These are phyloP conservation scores for Chiroxiphia lanceolata DNA, from an alignment of 2,797 vertebrate genomes.

Conservation along the genomic window DNA sequence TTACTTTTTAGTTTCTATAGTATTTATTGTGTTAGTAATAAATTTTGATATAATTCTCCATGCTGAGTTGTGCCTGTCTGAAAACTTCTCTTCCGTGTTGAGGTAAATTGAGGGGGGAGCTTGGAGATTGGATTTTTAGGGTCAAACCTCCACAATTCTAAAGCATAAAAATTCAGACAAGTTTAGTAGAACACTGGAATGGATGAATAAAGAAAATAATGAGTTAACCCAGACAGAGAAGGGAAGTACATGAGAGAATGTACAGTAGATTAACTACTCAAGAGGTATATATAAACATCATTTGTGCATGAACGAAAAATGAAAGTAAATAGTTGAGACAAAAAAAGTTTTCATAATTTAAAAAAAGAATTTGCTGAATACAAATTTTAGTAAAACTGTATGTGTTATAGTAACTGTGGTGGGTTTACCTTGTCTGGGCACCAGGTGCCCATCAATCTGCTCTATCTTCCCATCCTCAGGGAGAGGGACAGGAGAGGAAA, in stretches of 20 bases:
- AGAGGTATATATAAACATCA: background rate
- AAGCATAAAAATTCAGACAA: background rate
- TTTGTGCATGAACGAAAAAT: background rate
- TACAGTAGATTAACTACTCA: background rate
- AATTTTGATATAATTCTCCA: too few species aligned
- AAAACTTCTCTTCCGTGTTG: too few species aligned
- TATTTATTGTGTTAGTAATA: too few species aligned
- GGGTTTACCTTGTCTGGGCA: background rate
- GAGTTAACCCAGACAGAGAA: background rate
- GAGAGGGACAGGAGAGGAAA: background rate
- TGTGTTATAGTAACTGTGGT: background rate
- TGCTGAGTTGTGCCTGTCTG: too few species aligned
- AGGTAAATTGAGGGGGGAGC: too few species aligned
- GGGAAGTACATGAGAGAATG: background rate
- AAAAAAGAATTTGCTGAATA: background rate
- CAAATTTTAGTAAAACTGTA: background rate
- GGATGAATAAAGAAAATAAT: background rate
- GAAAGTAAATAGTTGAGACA: background rate
- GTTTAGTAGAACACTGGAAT: background rate
- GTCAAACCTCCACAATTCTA: background rate
- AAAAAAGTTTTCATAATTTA: background rate
- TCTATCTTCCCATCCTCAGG: background rate
- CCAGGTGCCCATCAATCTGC: background rate
- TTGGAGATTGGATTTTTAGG: too few species aligned
- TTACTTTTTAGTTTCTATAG: too few species aligned